phyloP scores from a whole-genome alignment of 2,888 invertebrate genomes.

The Flexamia atlantica region DNA sequence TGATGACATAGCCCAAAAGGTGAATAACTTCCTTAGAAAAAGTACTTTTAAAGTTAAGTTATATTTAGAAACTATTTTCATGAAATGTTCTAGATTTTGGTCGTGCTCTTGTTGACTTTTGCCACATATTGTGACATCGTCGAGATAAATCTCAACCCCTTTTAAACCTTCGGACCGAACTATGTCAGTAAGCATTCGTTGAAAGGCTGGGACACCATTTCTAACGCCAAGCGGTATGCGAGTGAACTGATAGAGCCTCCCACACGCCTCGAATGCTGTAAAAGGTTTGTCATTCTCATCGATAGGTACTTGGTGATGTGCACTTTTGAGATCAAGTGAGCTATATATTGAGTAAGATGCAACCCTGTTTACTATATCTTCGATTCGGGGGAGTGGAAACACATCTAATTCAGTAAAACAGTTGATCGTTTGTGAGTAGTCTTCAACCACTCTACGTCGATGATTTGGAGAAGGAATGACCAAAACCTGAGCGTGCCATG shows the following conservation, averaged over 20 bases:
- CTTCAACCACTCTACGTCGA: neutral
- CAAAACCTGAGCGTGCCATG: neutral
- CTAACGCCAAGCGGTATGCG: constrained; percentile 44
- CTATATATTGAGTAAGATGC: neutral
- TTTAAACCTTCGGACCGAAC: constrained; percentile 57
- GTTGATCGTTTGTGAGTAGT: constrained; percentile 11
- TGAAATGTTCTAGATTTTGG: constrained; percentile 56
- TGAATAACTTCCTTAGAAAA: constrained; percentile 28
- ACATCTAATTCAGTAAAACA: neutral
- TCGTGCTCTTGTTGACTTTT: constrained; percentile 64
- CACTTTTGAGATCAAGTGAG: constrained; percentile 5
- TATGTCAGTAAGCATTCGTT: constrained; percentile 13
- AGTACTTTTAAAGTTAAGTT: constrained; percentile 56
- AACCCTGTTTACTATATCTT: neutral
- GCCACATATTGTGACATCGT: constrained; percentile 65
- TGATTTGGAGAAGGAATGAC: neutral
- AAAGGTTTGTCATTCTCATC: neutral
- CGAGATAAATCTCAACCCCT: constrained; percentile 61
- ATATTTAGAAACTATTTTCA: constrained; percentile 51
- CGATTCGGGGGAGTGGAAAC: neutral
- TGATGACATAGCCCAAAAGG: constrained; percentile 6
- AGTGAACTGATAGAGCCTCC: constrained; percentile 34
- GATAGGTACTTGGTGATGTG: constrained; percentile 56
- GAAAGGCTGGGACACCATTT: constrained; percentile 14
- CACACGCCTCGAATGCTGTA: constrained; percentile 47